These are phyloP conservation scores for Cheilosia pagana DNA, from an alignment of 2,888 invertebrate genomes.

Conservation along the genomic window DNA sequence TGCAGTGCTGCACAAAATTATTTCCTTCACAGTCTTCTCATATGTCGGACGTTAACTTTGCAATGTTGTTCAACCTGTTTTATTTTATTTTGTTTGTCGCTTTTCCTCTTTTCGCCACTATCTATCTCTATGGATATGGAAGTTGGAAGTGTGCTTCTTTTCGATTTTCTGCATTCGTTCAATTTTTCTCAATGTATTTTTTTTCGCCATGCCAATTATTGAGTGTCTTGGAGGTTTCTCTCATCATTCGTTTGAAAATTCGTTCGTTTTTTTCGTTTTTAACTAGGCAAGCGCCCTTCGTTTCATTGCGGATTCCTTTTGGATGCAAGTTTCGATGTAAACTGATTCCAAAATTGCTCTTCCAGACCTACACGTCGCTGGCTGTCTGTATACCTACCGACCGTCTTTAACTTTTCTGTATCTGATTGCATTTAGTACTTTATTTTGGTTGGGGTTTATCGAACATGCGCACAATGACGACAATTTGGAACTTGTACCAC, in stretches of 20 bases:
- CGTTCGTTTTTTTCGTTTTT: not conserved
- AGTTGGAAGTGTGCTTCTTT: constrained; percentile 9
- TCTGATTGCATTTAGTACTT: constrained; percentile 35
- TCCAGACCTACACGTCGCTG: not conserved
- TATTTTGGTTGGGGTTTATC: constrained; percentile 42
- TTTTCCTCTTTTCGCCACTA: constrained; percentile 28
- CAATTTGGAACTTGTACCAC: constrained; percentile 66
- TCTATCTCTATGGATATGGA: constrained; percentile 28
- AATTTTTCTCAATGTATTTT: constrained; percentile 10
- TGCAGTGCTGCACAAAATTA: constrained; percentile 37
- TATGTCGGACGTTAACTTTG: constrained; percentile 61
- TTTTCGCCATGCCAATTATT: constrained; percentile 37
- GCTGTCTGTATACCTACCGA: constrained; percentile 15
- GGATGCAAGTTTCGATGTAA: constrained; percentile 25
- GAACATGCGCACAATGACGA: constrained; percentile 60
- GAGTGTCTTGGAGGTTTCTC: constrained; percentile 20
- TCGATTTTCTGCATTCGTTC: constrained; percentile 37
- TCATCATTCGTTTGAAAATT: not conserved
- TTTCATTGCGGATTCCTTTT: constrained; percentile 3
- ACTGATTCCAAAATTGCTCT: constrained; percentile 11
- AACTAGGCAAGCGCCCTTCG: constrained; percentile 1
- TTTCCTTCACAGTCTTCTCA: constrained; percentile 28
- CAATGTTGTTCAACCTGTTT: constrained; percentile 73
- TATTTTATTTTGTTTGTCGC: constrained; percentile 35
- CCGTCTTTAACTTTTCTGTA: constrained; percentile 28